Conservation (phyloP, 2,888 invertebrate genomes). For the Sturmia bella region DNA sequence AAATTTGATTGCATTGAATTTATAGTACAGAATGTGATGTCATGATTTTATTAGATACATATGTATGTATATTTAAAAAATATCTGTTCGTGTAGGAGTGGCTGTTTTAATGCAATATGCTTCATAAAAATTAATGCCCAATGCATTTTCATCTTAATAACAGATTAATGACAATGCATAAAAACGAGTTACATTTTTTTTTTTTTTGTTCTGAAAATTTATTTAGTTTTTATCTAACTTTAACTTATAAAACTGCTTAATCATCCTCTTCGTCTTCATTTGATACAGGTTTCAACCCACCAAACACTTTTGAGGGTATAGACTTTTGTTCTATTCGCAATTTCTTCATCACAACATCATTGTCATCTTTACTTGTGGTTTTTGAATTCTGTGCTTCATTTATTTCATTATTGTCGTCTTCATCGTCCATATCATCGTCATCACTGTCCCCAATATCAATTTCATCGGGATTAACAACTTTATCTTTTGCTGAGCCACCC, state of each 20-base stretch:
- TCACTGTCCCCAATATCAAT: constrained; percentile 91
- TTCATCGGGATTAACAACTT: constrained; percentile 93
- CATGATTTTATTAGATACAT: too few relatives aligned
- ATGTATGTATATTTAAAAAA: too few relatives aligned
- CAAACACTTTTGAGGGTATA: constrained; percentile 96
- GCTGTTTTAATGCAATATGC: too few relatives aligned
- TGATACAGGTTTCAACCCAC: constrained; percentile 84
- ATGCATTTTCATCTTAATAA: too few relatives aligned
- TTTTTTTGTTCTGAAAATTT: too few relatives aligned
- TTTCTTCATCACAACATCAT: constrained; percentile 84
- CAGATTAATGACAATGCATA: too few relatives aligned
- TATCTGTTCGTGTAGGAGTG: too few relatives aligned
- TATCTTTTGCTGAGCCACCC: constrained; percentile 86
- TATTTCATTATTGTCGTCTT: constrained; percentile 86
- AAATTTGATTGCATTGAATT: too few relatives aligned
- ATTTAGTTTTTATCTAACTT: neutral
- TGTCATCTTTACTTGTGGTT: constrained; percentile 83
- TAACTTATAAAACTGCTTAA: constrained; percentile 24
- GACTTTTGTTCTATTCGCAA: constrained; percentile 91
- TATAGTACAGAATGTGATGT: too few relatives aligned
- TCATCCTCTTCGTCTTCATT: constrained; percentile 77
- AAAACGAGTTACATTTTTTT: too few relatives aligned
- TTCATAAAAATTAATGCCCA: too few relatives aligned
- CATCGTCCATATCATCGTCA: constrained; percentile 84
- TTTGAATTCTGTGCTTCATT: constrained; percentile 83